Conservation (phyloP, 2,888 invertebrate genomes). For the Bombylius discolor region DNA sequence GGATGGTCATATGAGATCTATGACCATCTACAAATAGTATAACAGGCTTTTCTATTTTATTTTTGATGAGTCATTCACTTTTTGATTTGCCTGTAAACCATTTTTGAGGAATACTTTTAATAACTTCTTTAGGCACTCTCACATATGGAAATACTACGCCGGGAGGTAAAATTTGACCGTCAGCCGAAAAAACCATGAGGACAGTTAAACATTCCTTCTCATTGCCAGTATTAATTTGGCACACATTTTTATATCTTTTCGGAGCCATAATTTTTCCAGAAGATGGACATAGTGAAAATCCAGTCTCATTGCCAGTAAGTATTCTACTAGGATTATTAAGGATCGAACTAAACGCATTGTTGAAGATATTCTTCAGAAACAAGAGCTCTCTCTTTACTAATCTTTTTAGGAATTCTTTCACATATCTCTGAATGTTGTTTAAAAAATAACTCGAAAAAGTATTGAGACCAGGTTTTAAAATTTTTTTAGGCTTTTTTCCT, state of each 20-base stretch:
- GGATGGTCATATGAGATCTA: too few relatives aligned
- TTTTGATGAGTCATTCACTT: too few relatives aligned
- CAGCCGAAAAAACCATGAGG: conserved; percentile 7
- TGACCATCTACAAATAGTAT: too few relatives aligned
- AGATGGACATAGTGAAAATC: background rate
- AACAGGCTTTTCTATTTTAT: too few relatives aligned
- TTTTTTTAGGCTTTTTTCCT: background rate
- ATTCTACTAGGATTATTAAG: background rate
- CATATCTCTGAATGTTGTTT: background rate
- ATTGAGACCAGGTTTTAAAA: background rate
- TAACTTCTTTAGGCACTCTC: too few relatives aligned
- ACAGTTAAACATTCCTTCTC: conserved; percentile 8
- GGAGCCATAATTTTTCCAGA: background rate
- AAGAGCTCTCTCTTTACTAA: background rate
- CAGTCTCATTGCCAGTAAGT: background rate
- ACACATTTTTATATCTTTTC: background rate
- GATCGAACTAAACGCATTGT: background rate
- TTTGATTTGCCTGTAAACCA: too few relatives aligned
- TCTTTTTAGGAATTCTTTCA: background rate
- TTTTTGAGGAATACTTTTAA: too few relatives aligned
- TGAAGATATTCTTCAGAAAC: background rate
- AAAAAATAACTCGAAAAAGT: background rate
- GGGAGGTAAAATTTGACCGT: too few relatives aligned
- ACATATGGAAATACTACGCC: too few relatives aligned
- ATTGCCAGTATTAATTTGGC: background rate